Conservation (phyloP, 1,140 invertebrate species). For the Macrosteles quadrilineatus region DNA sequence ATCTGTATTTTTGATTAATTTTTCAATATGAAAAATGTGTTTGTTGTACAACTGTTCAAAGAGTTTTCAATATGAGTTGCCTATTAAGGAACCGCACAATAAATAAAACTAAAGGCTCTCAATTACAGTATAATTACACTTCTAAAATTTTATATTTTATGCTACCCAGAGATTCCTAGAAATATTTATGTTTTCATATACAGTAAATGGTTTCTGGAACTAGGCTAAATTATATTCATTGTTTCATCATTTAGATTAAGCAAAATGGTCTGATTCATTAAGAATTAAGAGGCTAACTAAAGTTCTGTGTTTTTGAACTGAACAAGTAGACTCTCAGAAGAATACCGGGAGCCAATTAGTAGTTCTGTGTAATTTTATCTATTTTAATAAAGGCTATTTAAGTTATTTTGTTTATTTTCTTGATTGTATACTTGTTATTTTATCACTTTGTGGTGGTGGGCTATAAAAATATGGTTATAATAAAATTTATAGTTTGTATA, state of each 20-base stretch:
- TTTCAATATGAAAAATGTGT: too few relatives aligned
- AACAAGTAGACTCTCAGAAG: too few relatives aligned
- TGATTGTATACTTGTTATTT: constrained; percentile 15
- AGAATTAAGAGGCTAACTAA: too few relatives aligned
- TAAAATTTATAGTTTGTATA: constrained; percentile 17
- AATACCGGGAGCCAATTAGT: background rate
- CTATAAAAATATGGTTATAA: constrained; percentile 20
- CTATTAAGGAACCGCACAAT: background rate
- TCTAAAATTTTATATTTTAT: background rate
- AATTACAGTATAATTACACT: background rate
- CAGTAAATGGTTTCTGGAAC: too few relatives aligned
- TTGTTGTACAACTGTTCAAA: too few relatives aligned
- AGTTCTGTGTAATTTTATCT: constrained; percentile 3
- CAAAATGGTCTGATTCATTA: too few relatives aligned
- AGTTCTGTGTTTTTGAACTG: too few relatives aligned
- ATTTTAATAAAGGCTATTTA: constrained; percentile 1
- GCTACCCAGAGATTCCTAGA: background rate
- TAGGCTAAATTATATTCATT: too few relatives aligned
- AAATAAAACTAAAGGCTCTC: background rate
- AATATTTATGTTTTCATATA: background rate
- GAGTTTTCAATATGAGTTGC: too few relatives aligned
- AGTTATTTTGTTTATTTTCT: background rate
- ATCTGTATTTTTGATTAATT: too few relatives aligned
- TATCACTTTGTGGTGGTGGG: constrained; percentile 16
- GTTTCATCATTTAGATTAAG: too few relatives aligned